Percentiles rank a stretch among this genome's conserved stretches.
phyloP scores from a whole-genome alignment of 1,140 invertebrate species.

The Drosophila pandora region DNA sequence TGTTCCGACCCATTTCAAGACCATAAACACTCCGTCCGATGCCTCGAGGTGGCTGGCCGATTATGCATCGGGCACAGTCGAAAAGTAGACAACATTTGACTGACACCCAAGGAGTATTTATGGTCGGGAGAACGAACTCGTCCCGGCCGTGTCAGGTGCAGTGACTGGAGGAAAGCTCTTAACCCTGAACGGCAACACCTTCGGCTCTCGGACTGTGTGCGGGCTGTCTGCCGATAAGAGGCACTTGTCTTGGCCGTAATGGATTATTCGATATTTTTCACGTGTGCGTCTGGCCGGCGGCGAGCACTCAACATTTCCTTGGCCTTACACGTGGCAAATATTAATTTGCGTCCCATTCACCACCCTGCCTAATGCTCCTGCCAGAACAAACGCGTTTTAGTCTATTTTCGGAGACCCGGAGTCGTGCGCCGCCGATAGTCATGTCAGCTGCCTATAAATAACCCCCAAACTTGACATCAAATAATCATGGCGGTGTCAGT shows the following conservation, averaged over 20 bases:
- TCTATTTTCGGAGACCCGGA: slow-evolving; percentile 19
- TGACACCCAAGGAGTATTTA: slow-evolving; percentile 28
- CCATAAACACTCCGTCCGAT: neutral
- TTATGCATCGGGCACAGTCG: slow-evolving; percentile 14
- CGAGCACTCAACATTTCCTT: slow-evolving; percentile 50
- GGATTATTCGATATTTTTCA: slow-evolving; percentile 73
- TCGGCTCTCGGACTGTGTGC: neutral
- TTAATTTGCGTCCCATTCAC: slow-evolving; percentile 56
- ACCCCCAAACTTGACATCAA: slow-evolving; percentile 41
- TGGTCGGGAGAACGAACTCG: slow-evolving; percentile 7
- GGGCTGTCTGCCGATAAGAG: slow-evolving; percentile 43
- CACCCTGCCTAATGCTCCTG: neutral
- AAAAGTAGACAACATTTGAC: slow-evolving; percentile 35
- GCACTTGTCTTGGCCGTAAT: slow-evolving; percentile 50
- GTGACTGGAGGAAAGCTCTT: slow-evolving; percentile 14
- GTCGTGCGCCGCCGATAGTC: slow-evolving; percentile 22
- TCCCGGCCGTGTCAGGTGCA: slow-evolving; percentile 31
- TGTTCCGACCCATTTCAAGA: slow-evolving; percentile 10
- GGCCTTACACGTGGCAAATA: slow-evolving; percentile 67
- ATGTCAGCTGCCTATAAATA: slow-evolving; percentile 58
- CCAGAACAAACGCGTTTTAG: slow-evolving; percentile 20
- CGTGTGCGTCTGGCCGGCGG: slow-evolving; percentile 28
- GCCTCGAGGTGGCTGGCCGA: slow-evolving; percentile 9
- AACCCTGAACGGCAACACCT: slow-evolving; percentile 1
- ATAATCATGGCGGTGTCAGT: slow-evolving; percentile 46